Evolutionary conservation across 2,888 invertebrate species (phyloP), one percentile per base, ranked within the genome.

Genomic region (Drosophila falleni): DNA sequence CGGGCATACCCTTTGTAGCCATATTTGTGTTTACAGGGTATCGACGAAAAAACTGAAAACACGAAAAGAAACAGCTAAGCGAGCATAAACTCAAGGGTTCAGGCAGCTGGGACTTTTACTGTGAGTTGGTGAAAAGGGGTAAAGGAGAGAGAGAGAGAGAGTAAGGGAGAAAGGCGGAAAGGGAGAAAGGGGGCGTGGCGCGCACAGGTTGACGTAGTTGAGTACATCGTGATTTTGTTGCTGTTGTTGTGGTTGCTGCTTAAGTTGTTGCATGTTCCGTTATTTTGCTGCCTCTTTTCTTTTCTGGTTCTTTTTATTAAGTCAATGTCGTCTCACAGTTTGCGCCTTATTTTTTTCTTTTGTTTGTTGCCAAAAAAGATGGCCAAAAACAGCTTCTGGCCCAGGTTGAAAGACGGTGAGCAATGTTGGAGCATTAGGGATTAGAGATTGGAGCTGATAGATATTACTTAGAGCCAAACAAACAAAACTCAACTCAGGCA

Each of bases 71-170:
- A 58, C 53, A 63, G 72, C 75, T 72, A 75, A 75, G 54, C 76
- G 76, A 73, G 65, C 76, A 76, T 60, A 76, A 71, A 77, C 76
- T 74, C 64, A 74, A 77, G 74, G 71, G 77, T 71, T 74, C 71
- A 70, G 23, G 42, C 62, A 63, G 47, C 47, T 62, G 55, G 44
- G 62, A 33, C 47, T 26, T 19, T 31, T 47, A 19, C 13, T n/a
- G 55, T 46, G 33, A 10, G 46, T 35, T 19, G 4, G 2, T 5
- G 2, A 15, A 2, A 11, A 33, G 19, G 11, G 41, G n/a, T 9
- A 23, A n/a, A 1, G 19, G 16, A 5, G 39, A 4, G n/a, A n/a
- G n/a, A n/a, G n/a, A n/a, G n/a, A n/a, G n/a, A n/a, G n/a, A n/a
- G n/a, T n/a, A 31, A 33, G 19, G 31, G 23, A 2, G 37, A 2